These are phyloP conservation scores for Ferrisia virgata DNA, from an alignment of 2,888 invertebrate genomes.

Conservation along the genomic window DNA sequence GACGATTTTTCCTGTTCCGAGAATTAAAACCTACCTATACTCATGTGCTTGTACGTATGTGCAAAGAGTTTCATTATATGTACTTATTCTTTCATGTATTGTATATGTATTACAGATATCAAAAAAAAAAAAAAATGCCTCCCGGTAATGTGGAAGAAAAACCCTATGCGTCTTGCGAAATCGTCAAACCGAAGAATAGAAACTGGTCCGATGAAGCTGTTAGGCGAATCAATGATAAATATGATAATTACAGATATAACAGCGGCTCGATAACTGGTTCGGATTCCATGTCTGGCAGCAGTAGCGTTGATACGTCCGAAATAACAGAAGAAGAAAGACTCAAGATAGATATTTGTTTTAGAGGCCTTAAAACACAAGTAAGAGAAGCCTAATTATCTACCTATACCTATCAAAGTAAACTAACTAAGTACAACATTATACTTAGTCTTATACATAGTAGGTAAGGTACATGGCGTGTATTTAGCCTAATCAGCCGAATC, in stretches of 20 bases:
- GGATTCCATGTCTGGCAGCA: slow-evolving; percentile 49
- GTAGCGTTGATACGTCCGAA: slow-evolving; percentile 49
- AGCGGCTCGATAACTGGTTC: slow-evolving; percentile 49
- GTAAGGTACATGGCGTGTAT: not conserved
- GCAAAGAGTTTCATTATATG: no score
- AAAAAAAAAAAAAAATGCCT: slow-evolving; percentile 35
- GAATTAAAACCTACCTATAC: not conserved
- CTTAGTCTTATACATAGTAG: no score
- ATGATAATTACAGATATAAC: slow-evolving; percentile 42
- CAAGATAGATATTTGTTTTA: slow-evolving; percentile 71
- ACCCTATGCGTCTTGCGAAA: slow-evolving; percentile 42
- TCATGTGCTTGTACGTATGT: not conserved
- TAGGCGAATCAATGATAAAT: slow-evolving; percentile 42
- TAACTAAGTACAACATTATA: not conserved
- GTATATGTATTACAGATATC: not conserved
- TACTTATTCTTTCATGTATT: no score
- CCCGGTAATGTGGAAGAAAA: slow-evolving; percentile 41
- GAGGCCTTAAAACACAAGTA: slow-evolving; percentile 72
- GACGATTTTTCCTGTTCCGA: not conserved
- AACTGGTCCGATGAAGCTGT: slow-evolving; percentile 44
- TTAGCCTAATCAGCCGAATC: slow-evolving; percentile 8
- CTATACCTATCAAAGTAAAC: no score
- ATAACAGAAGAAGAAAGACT: slow-evolving; percentile 64
- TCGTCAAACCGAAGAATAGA: slow-evolving; percentile 36
- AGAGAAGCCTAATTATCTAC: no score